Evolutionary conservation across 2,888 invertebrate genomes (phyloP), one percentile per base, ranked within the genome.

Genomic region (Nowickia ferox): DNA sequence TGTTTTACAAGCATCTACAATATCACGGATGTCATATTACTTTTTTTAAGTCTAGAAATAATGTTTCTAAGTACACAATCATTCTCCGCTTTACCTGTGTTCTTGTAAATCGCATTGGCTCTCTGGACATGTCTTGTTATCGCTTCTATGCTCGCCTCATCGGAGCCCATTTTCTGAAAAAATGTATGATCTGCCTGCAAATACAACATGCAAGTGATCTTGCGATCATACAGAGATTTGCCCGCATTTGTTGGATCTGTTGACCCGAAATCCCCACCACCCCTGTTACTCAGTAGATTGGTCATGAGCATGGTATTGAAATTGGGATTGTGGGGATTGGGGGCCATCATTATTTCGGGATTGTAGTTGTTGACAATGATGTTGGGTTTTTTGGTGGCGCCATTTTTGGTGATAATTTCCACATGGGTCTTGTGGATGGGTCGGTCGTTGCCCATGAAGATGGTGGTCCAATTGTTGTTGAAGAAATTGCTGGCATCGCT

Each of bases 161-260:
- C 97, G 4, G 97, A 96, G 78, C 97, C 97, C 93, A 98, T 97
- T 93, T 98, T 96, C 91, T 98, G 96, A 93, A 97, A 99, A 93
- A 99, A 97, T 93, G 98, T 96, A 93, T 99, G 98, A 93, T 98
- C 97, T 5, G 99, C 98, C 93, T 99, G 98, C 90, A 99, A 94
- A 92, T 98, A 98, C 80, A 99, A 94, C 95, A 98, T 97, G 91
- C 99, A 99, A 0, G 98, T 98, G 53, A 97, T 98, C 93, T 98
- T 98, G 89, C 96, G 95, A 40, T 97, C 97, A 93, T 93, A 92
- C 68, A 91, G 84, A 59, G 92, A 89, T 89, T 93, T 91, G 88
- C 93, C 93, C 2, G 90, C 87, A 59, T 88, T 87, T 15, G 84
- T 63, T 44, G 82, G 78, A 40, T 89, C 89, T 55, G 84, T 75